Evolutionary conservation across 2,113 vertebrate species (phyloP), one percentile per base, ranked within the genome.

Genomic region (Alethe castanea): DNA sequence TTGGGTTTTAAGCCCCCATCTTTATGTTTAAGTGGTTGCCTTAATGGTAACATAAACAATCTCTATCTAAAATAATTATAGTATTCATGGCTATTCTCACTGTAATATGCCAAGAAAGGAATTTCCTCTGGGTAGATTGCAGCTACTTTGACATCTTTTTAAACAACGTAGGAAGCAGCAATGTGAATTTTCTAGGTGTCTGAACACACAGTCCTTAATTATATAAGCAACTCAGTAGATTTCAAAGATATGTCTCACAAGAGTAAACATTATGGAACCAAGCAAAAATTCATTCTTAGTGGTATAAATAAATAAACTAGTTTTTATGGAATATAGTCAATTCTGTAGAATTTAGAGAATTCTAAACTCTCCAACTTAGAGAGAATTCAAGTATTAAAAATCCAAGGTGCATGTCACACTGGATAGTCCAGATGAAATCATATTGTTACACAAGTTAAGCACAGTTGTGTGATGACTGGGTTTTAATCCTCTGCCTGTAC

Each of bases 121-220:
- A 57, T 94, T 87, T 92, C 25, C 45, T 56, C 48, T 50, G 25
- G 24, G 29, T 47, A 62, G 24, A 81, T 81, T 60, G 64, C 44
- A 70, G 71, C 54, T 94, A 22, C 57, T 78, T 92, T 96, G 86
- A 86, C 83, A 72, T 81, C 38, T 47, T 81, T 93, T 77, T 66
- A 40, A 86, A 76, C 25, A 81, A 47, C 2, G 1, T 35, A 44
- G 86, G 91, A 95, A 69, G 52, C 57, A 91, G 76, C 14, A 26
- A 50, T 88, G 40, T 59, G 54, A 81, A 56, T 52, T 65, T 81
- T 90, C 56, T 74, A 40, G 19, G 44, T 88, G 33, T 81, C 48
- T 69, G 57, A 81, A 52, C 22, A 52, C 47, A 29, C 5, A 20
- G 28, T 62, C 22, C 31, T 79, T 86, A 38, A 69, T 72, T 79